phyloP scores from a whole-genome alignment of 2,888 invertebrate genomes.

The Acanthosepion lycidas region DNA sequence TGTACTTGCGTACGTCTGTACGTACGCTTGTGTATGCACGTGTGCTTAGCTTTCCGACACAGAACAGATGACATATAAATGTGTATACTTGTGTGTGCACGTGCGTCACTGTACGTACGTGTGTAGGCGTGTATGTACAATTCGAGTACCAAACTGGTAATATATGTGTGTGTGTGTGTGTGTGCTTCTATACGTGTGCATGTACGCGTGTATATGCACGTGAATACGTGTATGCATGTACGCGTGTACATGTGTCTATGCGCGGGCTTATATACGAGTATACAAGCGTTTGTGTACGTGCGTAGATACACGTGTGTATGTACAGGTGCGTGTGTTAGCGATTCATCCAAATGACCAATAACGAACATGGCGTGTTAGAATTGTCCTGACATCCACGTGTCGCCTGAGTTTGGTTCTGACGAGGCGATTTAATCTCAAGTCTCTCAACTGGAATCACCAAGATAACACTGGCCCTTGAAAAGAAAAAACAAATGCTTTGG shows the following conservation, averaged over 20 bases:
- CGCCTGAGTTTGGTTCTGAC: background rate
- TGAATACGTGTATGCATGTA: background rate
- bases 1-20: no score
- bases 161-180: no score
- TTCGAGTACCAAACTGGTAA: no score
- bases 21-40: no score
- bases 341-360: background rate
- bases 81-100: no score
- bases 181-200: no score
- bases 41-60: no score
- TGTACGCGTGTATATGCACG: background rate
- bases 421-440: background rate
- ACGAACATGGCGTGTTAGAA: background rate
- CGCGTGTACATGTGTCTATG: background rate
- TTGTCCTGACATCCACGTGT: background rate
- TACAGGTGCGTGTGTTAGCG: background rate
- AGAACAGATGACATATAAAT: no score
- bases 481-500: background rate
- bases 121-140: no score
- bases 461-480: background rate
- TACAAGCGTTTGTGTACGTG: background rate
- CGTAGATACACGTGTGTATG: background rate
- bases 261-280: background rate
- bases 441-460: background rate
- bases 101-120: no score